phyloP scores from a whole-genome alignment of 53 echinoderm and acorn worm species.

The Zoroaster sp. region DNA sequence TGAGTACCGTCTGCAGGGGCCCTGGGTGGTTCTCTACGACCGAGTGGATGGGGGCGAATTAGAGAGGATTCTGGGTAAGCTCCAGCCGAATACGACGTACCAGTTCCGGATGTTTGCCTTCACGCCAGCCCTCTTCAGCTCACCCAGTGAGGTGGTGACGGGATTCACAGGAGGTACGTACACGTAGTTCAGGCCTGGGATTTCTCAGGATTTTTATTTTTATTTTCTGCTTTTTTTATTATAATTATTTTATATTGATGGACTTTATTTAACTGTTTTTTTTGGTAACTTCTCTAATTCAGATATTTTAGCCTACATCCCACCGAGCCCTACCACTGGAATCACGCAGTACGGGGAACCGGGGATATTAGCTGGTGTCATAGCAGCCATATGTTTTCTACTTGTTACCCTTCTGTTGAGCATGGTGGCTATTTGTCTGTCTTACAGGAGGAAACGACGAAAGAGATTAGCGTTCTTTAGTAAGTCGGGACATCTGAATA shows the following conservation, averaged over 20 bases:
- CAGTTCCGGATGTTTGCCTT: slow-evolving; percentile 89
- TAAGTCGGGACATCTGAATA: too few relatives aligned
- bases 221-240: not conserved
- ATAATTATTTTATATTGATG: not conserved
- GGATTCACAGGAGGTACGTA: slow-evolving; percentile 84
- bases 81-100: slow-evolving; percentile 74
- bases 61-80: slow-evolving; percentile 23
- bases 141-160: slow-evolving; percentile 69
- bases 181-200: too few relatives aligned
- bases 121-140: slow-evolving; percentile 72
- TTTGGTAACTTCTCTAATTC: not conserved
- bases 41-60: slow-evolving; percentile 51
- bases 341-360: slow-evolving; percentile 39
- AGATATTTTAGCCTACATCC: slow-evolving; percentile 54
- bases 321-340: slow-evolving; percentile 3
- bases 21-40: slow-evolving; percentile 84
- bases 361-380: slow-evolving; percentile 84
- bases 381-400: slow-evolving; percentile 80
- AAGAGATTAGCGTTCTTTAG: slow-evolving; percentile 68
- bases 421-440: slow-evolving; percentile 62
- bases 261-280: not conserved
- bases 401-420: slow-evolving; percentile 69
- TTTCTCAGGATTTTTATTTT: too few relatives aligned
- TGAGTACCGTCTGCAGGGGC: slow-evolving; percentile 81
- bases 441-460: slow-evolving; percentile 56